Base-by-base conservation (phyloP, 1,140 invertebrate genomes). In the Drosophila trapezifrons region DNA sequence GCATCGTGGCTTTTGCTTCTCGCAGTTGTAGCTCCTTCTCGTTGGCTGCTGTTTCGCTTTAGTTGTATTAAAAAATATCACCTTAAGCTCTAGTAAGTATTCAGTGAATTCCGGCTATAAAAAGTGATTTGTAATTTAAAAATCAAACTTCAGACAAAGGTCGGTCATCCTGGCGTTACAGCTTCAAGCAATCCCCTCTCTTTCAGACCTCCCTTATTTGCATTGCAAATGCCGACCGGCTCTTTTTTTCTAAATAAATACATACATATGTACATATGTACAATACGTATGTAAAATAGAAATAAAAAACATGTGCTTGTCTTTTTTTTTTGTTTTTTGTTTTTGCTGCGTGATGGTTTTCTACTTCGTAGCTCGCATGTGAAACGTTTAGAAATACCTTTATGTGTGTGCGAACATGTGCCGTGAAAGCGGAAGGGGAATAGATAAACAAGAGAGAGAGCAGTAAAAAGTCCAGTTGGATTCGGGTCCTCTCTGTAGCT, bases 1-100 rank as follows among this genome's bases (percentile, higher is more conserved):
- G 71, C 71, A 73, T 73, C 69, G 56, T 54, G 67, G 25, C 70
- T 56, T 66, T 70, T 51, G 46, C 29, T 46, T 64, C 9, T 29
- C 63, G 25, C 63, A 37, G 20, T 58, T 58, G 22, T 40, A 12
- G 8, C 17, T 54, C 20, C 47, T 35, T 20, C 17, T 3, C n/a
- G 32, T 51, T 60, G n/a, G 46, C 22, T 8, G 58, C 22, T 18
- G 27, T 25, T 37, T 47, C n/a, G 22, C 13, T 37, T 51, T 63
- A 10, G 32, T 40, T 47, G 15, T 63, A 35, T 27, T 64, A 13
- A 4, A 27, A 13, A 46, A 32, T 37, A 17, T 17, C 15, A 17
- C 32, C 52, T 52, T 37, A n/a, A 32, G 18, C 17, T 18, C 27
- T 45, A 54, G 57, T 74, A 74, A 72, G 57, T 72, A 47, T 35